Evolutionary conservation across 2,797 vertebrate genomes (phyloP), one percentile per base, ranked within the genome.

Genomic region (Sebastes aleutianus): DNA sequence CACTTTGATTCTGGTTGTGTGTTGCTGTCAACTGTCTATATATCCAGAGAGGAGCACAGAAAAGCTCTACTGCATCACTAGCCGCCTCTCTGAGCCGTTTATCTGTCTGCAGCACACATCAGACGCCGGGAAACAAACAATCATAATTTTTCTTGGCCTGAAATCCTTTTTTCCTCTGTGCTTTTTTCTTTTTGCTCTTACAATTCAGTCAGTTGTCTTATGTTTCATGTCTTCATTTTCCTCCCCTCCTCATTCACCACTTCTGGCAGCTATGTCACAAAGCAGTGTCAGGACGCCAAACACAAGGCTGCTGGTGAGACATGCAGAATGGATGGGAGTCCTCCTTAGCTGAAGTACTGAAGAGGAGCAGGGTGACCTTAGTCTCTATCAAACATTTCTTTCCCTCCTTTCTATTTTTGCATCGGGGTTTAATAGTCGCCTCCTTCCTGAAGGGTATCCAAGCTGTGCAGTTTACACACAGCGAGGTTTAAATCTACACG

Each of bases 281-380:
- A 85, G 50, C 18, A 22, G 32, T 54, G 26, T 66, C 13, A 47
- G 22, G 26, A 73, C 65, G 74, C 53, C 64, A 82, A 50, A 59
- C 62, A 32, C 32, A 79, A 34, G 16, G 14, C 43, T 47, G 67
- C 69, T 53, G 5, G 31, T 67, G 47, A 50, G n/a, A 57, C 70
- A 62, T 74, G 50, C 61, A 78, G 57, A 77, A 79, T 70, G 63
- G 67, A 83, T 54, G 54, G n/a, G 34, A 73, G 24, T 75, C 36
- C 26, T 75, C 36, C 26, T 59, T 53, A 50, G 64, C 58, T 73
- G 54, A 24, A 79, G 69, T 26, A 18, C 47, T 68, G 59, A 58
- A 67, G 70, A 81, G 79, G 58, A 63, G 47, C 78, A 29, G 18
- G 57, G 59, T 87, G 88, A 89, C 82, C 66, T 85, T 71, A 39